Conservation (phyloP, 2,888 invertebrate species). For the Melangyna quadrimaculata region DNA sequence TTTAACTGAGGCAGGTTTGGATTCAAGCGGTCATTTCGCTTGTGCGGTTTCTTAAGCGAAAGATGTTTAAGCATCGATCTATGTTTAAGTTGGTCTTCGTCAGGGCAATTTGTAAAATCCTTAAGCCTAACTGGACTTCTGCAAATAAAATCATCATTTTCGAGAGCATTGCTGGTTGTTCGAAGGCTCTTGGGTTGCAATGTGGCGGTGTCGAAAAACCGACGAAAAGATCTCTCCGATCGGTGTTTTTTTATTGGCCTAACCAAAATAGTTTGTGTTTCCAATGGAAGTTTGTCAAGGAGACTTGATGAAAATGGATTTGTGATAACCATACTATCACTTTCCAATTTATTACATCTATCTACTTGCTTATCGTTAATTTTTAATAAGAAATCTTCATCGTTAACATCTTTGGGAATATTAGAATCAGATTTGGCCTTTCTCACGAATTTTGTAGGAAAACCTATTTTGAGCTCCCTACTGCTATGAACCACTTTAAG, state of each 20-base stretch:
- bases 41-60: slow-evolving; percentile 75
- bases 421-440: slow-evolving; percentile 77
- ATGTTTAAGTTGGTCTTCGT: slow-evolving; percentile 33
- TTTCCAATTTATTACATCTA: slow-evolving; percentile 51
- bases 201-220: slow-evolving; percentile 47
- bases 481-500: slow-evolving; percentile 74
- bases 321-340: slow-evolving; percentile 79
- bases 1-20: slow-evolving; percentile 75
- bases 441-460: slow-evolving; percentile 58
- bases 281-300: slow-evolving; percentile 74
- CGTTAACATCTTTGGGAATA: slow-evolving; percentile 63
- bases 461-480: slow-evolving; percentile 56
- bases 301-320: slow-evolving; percentile 80
- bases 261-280: slow-evolving; percentile 48
- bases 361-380: slow-evolving; percentile 45
- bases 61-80: slow-evolving; percentile 77
- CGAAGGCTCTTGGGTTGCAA: slow-evolving; percentile 19
- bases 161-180: neutral
- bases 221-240: slow-evolving; percentile 75
- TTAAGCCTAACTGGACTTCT: slow-evolving; percentile 78
- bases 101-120: slow-evolving; percentile 74
- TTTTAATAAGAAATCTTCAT: slow-evolving; percentile 42
- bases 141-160: slow-evolving; percentile 75
- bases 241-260: slow-evolving; percentile 72
- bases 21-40: slow-evolving; percentile 56